Evolutionary conservation across 2,797 vertebrate genomes (phyloP), one percentile per base, ranked within the genome.

Genomic region (Anas bahamensis): DNA sequence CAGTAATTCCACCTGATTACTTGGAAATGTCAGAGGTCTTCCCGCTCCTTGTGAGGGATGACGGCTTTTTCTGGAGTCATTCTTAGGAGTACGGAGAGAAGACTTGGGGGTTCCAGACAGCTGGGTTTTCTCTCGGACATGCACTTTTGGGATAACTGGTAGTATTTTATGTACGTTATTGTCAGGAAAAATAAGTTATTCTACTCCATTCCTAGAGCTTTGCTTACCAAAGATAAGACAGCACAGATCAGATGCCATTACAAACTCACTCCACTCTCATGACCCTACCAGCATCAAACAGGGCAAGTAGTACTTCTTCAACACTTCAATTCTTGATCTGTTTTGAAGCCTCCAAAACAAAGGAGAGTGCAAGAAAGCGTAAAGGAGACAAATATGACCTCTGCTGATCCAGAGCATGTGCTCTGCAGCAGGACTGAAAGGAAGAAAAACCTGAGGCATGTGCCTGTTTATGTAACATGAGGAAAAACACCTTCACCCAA

Each of bases 1-100:
- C 75, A 63, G 59, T 71, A 87, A 94, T 83, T 90, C 89, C 35
- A 85, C 63, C 87, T 7, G 75, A 93, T 90, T 48, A 63, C 75
- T 77, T 21, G 0, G 11, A 96, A 94, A 94, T 77, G 84, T 85
- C 94, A 83, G 78, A 73, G 81, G n/a, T 93, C 74, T 11, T 48
- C 78, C 24, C 11, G 53, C 48, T 76, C 63, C 81, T 85, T 23
- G 3, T 1, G 61, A 63, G 65, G 41, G 50, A 78, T 0, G 11
- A 53, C 0, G 3, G 68, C 48, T 85, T 79, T 33, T 71, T 6
- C 71, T 39, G 46, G 26, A 90, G 59, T 21, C 33, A n/a, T 83
- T 64, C 52, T 17, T 31, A 71, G 57, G 26, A 85, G 19, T 13
- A 71, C 11, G 18, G 31, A 70, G 26, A 35, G 7, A 33, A 76